Evolutionary conservation across 2,113 vertebrate species (phyloP).

Genomic region (Pontoporia blainvillei): DNA sequence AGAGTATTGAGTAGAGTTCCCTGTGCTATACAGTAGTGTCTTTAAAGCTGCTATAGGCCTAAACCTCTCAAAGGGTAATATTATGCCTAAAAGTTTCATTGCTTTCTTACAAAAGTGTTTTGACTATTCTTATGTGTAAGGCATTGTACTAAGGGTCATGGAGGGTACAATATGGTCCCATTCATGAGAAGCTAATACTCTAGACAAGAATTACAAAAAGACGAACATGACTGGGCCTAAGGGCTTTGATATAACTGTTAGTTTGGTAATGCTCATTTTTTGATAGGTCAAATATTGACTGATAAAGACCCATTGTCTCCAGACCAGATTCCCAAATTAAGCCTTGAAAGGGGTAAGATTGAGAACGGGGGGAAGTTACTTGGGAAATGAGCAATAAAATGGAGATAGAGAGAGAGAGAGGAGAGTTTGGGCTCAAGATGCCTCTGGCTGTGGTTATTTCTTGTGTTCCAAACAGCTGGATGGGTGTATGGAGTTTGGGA

Average conservation of each 20-base stretch:
- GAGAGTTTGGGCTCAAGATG: background rate
- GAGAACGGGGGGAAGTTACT: no score
- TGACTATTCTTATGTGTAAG: background rate
- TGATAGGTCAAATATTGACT: background rate
- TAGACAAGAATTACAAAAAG: background rate
- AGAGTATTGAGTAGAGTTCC: no score
- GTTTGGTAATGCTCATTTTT: background rate
- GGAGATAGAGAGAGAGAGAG: background rate
- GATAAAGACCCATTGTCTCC: background rate
- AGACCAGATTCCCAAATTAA: background rate
- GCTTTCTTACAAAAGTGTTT: background rate
- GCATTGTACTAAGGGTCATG: background rate
- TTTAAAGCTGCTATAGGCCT: background rate
- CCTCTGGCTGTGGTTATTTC: background rate
- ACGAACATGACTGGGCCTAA: background rate
- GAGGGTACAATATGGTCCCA: no score
- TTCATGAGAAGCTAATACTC: background rate
- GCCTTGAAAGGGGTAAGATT: background rate
- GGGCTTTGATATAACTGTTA: background rate
- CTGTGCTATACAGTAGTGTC: no score
- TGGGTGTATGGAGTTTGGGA: no score
- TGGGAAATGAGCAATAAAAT: background rate
- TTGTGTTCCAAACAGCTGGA: background rate
- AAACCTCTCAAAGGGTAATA: background rate
- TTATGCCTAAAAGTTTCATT: background rate